Evolutionary conservation across 2,888 invertebrate species (phyloP).

Genomic region (Lasioglossum figueresi): DNA sequence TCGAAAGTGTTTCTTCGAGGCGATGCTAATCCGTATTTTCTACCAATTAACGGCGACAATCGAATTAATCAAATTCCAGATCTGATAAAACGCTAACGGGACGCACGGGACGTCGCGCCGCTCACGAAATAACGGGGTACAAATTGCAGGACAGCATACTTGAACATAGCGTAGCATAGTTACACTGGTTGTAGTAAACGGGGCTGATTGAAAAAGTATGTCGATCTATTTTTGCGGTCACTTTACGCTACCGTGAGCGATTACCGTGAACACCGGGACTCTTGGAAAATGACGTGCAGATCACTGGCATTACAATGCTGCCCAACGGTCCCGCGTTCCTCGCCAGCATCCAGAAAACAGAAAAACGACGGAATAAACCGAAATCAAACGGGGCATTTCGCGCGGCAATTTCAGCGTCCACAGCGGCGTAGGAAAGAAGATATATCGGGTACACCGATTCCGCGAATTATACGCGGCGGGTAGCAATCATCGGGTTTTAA

Average conservation of each 20-base stretch:
- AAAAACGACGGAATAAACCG: not conserved
- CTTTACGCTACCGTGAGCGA: constrained; percentile 9
- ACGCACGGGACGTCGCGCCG: not conserved
- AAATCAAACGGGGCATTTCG: constrained; percentile 6
- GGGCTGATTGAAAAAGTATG: constrained; percentile 14
- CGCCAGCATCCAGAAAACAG: not conserved
- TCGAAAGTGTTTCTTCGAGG: not conserved
- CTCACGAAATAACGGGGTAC: constrained; percentile 3
- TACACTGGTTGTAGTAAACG: not conserved
- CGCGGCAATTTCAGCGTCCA: constrained; percentile 17
- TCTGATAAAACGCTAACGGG: constrained; percentile 18
- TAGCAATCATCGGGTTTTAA: constrained; percentile 13
- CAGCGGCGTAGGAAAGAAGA: not conserved
- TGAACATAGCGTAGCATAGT: too few species aligned
- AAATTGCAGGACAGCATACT: constrained; percentile 5
- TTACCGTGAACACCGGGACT: constrained; percentile 9
- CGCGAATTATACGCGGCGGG: not conserved
- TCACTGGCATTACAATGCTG: constrained; percentile 28
- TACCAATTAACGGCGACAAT: constrained; percentile 18
- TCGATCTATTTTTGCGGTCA: constrained; percentile 2
- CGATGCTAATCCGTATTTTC: constrained; percentile 3
- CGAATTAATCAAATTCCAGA: constrained; percentile 10
- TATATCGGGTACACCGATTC: constrained; percentile 12
- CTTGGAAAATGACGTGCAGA: constrained; percentile 7
- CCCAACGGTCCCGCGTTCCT: not conserved